phyloP scores from a whole-genome alignment of 2,797 vertebrate species.

The Eptatretus atami region DNA sequence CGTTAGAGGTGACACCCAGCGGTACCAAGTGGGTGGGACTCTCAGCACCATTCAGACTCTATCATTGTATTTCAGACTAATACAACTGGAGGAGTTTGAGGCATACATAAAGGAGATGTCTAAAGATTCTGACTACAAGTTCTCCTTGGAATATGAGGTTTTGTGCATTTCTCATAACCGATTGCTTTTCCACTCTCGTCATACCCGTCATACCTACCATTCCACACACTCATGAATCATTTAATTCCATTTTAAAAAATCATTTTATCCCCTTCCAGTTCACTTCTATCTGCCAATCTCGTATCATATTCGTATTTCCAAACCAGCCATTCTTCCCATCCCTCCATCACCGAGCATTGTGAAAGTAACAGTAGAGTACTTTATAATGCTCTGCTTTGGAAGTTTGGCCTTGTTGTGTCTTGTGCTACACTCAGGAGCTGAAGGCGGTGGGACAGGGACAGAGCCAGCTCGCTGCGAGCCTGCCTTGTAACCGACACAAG shows the following conservation, averaged over 20 bases:
- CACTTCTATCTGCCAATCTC: neutral
- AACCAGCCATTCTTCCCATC: neutral
- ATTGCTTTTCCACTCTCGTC: too few species aligned
- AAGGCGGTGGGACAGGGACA: constrained; percentile 64
- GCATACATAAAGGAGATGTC: constrained; percentile 72
- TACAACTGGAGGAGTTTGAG: constrained; percentile 76
- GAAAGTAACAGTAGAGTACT: too few species aligned
- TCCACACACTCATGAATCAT: neutral
- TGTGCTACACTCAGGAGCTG: constrained; percentile 25
- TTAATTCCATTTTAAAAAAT: neutral
- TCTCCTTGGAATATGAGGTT: constrained; percentile 91
- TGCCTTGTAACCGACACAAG: constrained; percentile 65
- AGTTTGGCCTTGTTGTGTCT: neutral
- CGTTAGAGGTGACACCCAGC: too few species aligned
- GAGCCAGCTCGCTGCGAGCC: constrained; percentile 56
- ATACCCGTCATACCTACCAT: neutral
- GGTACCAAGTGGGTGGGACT: too few species aligned
- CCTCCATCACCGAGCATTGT: too few species aligned
- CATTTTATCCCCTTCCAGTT: neutral
- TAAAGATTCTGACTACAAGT: constrained; percentile 87
- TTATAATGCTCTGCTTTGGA: neutral
- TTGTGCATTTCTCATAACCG: constrained; percentile 6
- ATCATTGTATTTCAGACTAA: constrained; percentile 19
- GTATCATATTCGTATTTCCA: neutral
- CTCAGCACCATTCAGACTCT: too few species aligned